Evolutionary conservation across 2,797 vertebrate species (phyloP), one percentile per base, ranked within the genome.

Genomic region (Mycteria americana): DNA sequence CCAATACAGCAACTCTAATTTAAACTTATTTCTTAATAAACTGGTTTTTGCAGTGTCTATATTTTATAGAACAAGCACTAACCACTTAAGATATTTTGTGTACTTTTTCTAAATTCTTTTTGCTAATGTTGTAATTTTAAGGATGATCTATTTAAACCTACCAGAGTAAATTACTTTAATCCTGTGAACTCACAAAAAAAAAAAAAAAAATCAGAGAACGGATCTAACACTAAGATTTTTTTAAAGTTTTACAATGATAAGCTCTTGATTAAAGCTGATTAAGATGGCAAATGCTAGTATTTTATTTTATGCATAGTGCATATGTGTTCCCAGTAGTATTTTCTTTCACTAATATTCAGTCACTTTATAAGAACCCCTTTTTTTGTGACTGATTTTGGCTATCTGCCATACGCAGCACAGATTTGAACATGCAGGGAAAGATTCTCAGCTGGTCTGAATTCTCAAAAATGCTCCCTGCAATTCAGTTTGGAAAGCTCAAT

Each of bases 61-160:
- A 33, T 63, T 63, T 80, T 63, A 54, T 1, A 76, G 51, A 87
- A 31, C 33, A 54, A 83, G 31, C 8, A 60, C 30, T 46, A 85
- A 72, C 2, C 4, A 69, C 18, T 16, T 57, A 7, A 2, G 2
- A 11, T 46, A 50, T 9, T 78, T 48, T 11, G 3, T 24, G 9
- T 14, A 15, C 4, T 7, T 83, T 46, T 77, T 33, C 45, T 83
- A 48, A 81, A 75, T 57, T 45, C 11, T 5, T 37, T 33, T 48
- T 37, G 23, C 43, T 75, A 67, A 45, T 18, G 8, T 37, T 51
- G 11, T 28, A 92, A 93, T 94, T 97, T 97, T 94, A 94, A 95
- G 60, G 76, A 95, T 92, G 75, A 91, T 95, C 70, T 96, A 89
- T 83, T 97, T 96, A 96, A 97, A 94, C 14, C 37, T 76, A 77